Evolutionary conservation across 2,113 vertebrate genomes (phyloP), one percentile per base, ranked within the genome.

Genomic region (Panthera uncia): DNA sequence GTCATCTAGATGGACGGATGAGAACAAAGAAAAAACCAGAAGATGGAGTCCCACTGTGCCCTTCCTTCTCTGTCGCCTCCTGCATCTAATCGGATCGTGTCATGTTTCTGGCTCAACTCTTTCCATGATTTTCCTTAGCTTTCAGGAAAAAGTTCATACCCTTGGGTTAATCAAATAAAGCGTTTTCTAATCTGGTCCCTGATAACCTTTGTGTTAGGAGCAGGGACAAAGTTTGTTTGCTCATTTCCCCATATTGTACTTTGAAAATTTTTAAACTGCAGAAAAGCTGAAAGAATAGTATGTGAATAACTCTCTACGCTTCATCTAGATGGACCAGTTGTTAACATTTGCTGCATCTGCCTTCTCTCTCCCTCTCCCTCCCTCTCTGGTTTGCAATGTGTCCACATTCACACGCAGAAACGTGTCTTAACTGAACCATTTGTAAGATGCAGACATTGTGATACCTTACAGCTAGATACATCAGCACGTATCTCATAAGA

Each of bases 61-160:
- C 69, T 89, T 90, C 66, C 65, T 95, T 85, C n/a, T 61, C 36
- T 95, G 33, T 89, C 45, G 33, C 41, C 21, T 69, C n/a, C 25
- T 91, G 41, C 31, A 55, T 63, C 7, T 55, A 65, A 86, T 76
- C 31, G 31, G 57, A 94, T 89, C 23, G 25, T 31, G 65, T 31
- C 31, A 8, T 81, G 96, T 92, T 85, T 73, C 41, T 91, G 45
- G 36, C 89, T 92, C 89, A 95, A 65, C 29, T 71, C 69, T 95
- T 96, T 91, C 29, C 36, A 80, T 83, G 83, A 89, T 87, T 81
- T 94, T 38, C 57, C 33, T 78, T 93, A 82, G 85, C 52, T 90
- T 92, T 96, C 29, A 74, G 80, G 41, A 38, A 82, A 88, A 90
- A 65, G 65, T 87, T 93, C 23, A 89, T 79, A 87, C 50, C 79